These are phyloP conservation scores for Entomobrya multifasciata DNA, from an alignment of 2,888 invertebrate species.

Conservation along the genomic window DNA sequence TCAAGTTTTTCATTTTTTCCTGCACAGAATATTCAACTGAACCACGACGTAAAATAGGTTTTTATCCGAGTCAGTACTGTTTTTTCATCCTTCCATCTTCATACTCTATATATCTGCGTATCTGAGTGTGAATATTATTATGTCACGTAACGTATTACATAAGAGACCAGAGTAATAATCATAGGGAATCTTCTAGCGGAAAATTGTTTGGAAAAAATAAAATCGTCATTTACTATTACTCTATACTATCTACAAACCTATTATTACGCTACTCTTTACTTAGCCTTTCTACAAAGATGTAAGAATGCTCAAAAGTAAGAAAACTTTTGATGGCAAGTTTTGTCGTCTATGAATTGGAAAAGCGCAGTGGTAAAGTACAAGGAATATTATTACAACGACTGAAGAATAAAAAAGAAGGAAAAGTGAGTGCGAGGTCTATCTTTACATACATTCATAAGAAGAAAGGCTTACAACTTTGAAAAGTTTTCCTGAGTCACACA, in stretches of 20 bases:
- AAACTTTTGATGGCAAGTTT: too few relatives aligned
- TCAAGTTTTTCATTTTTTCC: background rate
- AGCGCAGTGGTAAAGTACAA: background rate
- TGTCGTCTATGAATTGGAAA: slow-evolving; percentile 11
- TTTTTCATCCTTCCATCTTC: background rate
- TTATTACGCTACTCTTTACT: too few relatives aligned
- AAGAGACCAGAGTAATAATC: slow-evolving; percentile 34
- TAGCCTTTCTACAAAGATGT: too few relatives aligned
- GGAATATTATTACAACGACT: background rate
- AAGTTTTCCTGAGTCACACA: slow-evolving; percentile 9
- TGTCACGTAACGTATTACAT: slow-evolving; percentile 59
- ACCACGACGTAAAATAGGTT: background rate
- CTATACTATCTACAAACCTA: too few relatives aligned
- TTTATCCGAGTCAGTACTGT: background rate
- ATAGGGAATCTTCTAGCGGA: slow-evolving; percentile 26
- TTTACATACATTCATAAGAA: too few relatives aligned
- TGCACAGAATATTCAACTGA: too few relatives aligned
- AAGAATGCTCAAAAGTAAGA: background rate
- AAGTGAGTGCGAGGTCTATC: too few relatives aligned
- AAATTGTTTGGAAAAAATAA: slow-evolving; percentile 27
- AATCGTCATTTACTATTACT: too few relatives aligned
- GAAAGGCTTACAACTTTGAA: background rate
- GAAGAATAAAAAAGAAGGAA: background rate
- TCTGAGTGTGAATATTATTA: slow-evolving; percentile 42
- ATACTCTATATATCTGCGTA: too few relatives aligned